Percentiles rank a stretch among this genome's conserved stretches.
These are phyloP conservation scores for Myoxocephalus aenaeus DNA, from an alignment of 2,797 vertebrate genomes.

Conservation along the genomic window DNA sequence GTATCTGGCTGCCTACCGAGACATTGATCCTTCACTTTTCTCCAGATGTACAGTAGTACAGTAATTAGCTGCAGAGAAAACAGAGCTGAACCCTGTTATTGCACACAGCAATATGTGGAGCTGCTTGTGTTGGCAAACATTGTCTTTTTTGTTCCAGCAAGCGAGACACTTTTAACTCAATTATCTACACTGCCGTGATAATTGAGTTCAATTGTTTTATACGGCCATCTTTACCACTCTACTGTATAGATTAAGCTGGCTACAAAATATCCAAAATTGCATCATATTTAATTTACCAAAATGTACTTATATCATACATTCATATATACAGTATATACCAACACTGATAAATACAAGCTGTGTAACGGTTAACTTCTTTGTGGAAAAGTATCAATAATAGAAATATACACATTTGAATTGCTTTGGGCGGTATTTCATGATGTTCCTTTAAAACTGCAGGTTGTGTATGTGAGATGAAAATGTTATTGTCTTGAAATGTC, in stretches of 20 bases:
- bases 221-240: neutral
- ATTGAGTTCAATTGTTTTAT: neutral
- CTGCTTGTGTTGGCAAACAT: slow-evolving; percentile 14
- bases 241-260: neutral
- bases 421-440: neutral
- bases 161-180: slow-evolving; percentile 12
- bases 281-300: neutral
- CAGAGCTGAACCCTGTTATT: slow-evolving; percentile 48
- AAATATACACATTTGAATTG: neutral
- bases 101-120: slow-evolving; percentile 30
- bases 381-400: neutral
- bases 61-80: slow-evolving; percentile 63
- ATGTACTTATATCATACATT: neutral
- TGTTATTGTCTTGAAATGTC: neutral
- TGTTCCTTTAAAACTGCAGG: neutral
- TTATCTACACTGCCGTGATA: neutral
- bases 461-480: neutral
- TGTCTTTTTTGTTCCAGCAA: slow-evolving; percentile 27
- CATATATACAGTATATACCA: neutral
- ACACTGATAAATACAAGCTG: neutral
- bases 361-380: neutral
- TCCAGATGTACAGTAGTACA: slow-evolving; percentile 61
- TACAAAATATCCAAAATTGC: neutral
- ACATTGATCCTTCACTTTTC: slow-evolving; percentile 48
- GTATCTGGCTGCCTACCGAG: slow-evolving; percentile 32